Conservation (phyloP, 1,140 invertebrate genomes). For the Drosophila kurseongensis region DNA sequence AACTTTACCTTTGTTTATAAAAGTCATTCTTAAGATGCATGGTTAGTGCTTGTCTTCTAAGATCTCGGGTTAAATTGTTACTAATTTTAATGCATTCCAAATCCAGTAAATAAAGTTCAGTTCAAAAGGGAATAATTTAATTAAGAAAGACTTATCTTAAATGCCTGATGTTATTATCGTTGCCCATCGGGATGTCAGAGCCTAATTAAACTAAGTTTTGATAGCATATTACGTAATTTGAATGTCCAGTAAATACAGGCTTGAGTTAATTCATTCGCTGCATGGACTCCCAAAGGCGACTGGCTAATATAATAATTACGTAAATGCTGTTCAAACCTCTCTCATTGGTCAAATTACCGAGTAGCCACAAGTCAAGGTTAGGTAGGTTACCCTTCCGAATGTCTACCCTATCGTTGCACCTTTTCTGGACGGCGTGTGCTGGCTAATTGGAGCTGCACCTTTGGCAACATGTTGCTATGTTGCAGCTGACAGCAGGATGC, state of each 20-base stretch:
- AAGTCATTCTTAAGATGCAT: background rate
- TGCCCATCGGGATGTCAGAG: too few species aligned
- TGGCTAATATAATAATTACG: conserved; percentile 33
- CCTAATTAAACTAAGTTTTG: background rate
- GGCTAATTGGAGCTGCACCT: conserved; percentile 48
- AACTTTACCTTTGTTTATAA: background rate
- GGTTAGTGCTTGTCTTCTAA: too few species aligned
- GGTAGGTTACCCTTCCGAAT: conserved; percentile 23
- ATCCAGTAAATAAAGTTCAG: too few species aligned
- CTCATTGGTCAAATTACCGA: conserved; percentile 30
- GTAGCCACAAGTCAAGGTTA: conserved; percentile 17
- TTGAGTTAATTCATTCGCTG: background rate
- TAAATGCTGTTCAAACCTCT: conserved; percentile 35
- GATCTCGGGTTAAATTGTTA: too few species aligned
- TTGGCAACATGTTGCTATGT: conserved; percentile 62
- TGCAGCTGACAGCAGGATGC: conserved; percentile 43
- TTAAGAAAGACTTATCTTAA: too few species aligned
- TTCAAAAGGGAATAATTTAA: too few species aligned
- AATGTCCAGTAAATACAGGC: conserved; percentile 2
- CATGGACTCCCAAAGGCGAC: background rate
- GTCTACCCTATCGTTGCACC: conserved; percentile 43
- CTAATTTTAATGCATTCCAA: background rate
- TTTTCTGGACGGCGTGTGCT: conserved; percentile 29
- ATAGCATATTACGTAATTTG: background rate
- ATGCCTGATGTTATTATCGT: too few species aligned